These are phyloP conservation scores for Xenopus borealis DNA, from an alignment of 2,113 vertebrate species.

Conservation along the genomic window DNA sequence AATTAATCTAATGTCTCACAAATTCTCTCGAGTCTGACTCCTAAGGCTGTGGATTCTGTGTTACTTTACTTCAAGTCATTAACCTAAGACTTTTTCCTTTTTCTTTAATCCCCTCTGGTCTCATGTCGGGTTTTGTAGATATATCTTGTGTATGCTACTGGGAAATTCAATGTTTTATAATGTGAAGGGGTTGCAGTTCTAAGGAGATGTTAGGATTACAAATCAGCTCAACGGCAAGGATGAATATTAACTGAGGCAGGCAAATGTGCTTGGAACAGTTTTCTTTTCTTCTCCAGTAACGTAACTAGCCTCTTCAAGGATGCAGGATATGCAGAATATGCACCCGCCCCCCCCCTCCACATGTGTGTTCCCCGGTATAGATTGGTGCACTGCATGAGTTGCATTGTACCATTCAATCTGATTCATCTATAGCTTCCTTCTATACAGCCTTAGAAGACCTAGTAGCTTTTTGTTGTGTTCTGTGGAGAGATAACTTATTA, in stretches of 20 bases:
- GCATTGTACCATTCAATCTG: too few species aligned
- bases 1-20: constrained; percentile 35
- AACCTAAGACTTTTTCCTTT: constrained; percentile 16
- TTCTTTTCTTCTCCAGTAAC: too few species aligned
- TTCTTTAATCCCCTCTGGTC: constrained; percentile 30
- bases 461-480: too few species aligned
- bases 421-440: too few species aligned
- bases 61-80: constrained; percentile 32
- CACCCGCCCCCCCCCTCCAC: too few species aligned
- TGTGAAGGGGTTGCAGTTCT: constrained; percentile 30
- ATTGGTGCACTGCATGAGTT: too few species aligned
- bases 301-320: too few species aligned
- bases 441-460: too few species aligned
- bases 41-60: neutral
- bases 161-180: constrained; percentile 20
- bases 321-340: too few species aligned
- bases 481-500: too few species aligned
- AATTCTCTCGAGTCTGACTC: constrained; percentile 23
- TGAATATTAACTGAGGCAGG: neutral
- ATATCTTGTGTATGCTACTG: neutral
- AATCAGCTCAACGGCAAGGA: neutral
- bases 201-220: constrained; percentile 2
- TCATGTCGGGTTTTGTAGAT: constrained; percentile 9
- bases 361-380: too few species aligned
- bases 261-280: too few species aligned